Conservation (phyloP, 2,113 vertebrate genomes). For the Lophotis ruficrista region DNA sequence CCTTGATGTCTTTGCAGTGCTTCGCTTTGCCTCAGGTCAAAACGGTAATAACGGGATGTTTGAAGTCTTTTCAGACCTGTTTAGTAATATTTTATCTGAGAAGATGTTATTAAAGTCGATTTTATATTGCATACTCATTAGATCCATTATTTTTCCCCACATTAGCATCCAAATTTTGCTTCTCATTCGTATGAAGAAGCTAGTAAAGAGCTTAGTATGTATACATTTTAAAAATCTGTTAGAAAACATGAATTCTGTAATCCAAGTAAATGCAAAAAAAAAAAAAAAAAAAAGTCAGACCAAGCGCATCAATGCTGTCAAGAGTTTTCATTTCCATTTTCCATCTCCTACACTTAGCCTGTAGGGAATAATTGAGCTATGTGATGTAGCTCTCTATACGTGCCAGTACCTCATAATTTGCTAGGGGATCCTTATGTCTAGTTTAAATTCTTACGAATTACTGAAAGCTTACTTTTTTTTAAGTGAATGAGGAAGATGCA, state of each 20-base stretch:
- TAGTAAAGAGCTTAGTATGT: not conserved
- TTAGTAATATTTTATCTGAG: conserved; percentile 49
- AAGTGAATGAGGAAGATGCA: not conserved
- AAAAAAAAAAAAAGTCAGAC: not conserved
- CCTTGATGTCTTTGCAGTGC: conserved; percentile 53
- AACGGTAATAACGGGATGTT: conserved; percentile 55
- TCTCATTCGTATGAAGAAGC: not conserved
- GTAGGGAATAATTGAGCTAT: not conserved
- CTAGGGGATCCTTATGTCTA: not conserved
- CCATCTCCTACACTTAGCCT: not conserved
- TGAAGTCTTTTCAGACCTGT: conserved; percentile 53
- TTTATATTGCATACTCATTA: conserved; percentile 31
- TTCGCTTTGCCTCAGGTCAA: conserved; percentile 61
- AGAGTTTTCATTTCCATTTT: conserved; percentile 22
- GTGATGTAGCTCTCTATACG: not conserved
- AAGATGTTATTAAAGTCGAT: conserved; percentile 41
- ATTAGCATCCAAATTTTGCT: conserved; percentile 7
- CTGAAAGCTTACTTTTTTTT: not conserved
- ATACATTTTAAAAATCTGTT: not conserved
- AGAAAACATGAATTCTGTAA: not conserved
- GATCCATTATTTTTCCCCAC: conserved; percentile 2
- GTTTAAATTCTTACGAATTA: not conserved
- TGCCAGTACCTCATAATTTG: not conserved
- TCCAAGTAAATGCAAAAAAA: not conserved
- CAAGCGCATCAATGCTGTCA: not conserved